These are phyloP conservation scores for Antheraea yamamai DNA, from an alignment of 2,888 invertebrate species.

Conservation along the genomic window DNA sequence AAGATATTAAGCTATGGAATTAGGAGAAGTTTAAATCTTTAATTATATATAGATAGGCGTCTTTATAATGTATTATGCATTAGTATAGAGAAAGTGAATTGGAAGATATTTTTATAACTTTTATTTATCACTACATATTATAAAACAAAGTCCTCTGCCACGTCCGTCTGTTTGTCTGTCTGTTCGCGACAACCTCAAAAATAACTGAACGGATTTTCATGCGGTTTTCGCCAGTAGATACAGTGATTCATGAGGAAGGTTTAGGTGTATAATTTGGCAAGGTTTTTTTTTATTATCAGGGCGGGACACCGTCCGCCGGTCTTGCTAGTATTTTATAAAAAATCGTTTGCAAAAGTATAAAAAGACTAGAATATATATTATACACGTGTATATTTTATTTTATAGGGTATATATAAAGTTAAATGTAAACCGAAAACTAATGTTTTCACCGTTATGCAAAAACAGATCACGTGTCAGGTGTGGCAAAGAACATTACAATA, in stretches of 20 bases:
- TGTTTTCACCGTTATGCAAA: constrained; percentile 14
- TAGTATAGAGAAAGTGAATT: not conserved
- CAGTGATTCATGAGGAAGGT: too few relatives aligned
- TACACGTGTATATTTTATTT: too few relatives aligned
- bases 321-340: not conserved
- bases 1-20: not conserved
- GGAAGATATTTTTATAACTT: not conserved
- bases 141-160: too few relatives aligned
- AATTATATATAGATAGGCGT: not conserved
- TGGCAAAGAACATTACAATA: constrained; percentile 39
- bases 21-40: not conserved
- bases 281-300: too few relatives aligned
- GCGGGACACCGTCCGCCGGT: too few relatives aligned
- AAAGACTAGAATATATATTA: too few relatives aligned
- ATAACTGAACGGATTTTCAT: too few relatives aligned
- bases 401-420: not conserved
- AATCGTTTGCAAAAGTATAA: not conserved
- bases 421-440: not conserved
- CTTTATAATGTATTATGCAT: not conserved
- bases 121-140: not conserved
- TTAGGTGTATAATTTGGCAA: too few relatives aligned
- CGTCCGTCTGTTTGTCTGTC: too few relatives aligned
- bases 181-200: too few relatives aligned
- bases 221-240: too few relatives aligned
- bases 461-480: constrained; percentile 28